These are phyloP conservation scores for Channa maculata DNA, from an alignment of 2,113 vertebrate species.

Conservation along the genomic window DNA sequence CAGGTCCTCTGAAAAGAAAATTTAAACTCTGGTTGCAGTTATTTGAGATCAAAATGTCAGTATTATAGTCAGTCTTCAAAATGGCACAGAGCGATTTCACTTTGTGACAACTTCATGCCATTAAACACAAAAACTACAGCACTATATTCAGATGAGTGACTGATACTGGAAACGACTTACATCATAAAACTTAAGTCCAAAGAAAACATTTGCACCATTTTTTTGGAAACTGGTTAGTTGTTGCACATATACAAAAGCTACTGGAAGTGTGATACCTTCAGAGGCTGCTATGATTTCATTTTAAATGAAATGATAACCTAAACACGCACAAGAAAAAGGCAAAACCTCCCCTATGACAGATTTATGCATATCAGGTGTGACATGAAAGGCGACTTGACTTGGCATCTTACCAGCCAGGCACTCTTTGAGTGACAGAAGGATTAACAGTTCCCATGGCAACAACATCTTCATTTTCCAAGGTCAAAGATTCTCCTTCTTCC, in stretches of 20 bases:
- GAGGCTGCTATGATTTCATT: constrained; percentile 11
- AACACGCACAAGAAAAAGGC: constrained; percentile 20
- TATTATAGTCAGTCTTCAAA: neutral
- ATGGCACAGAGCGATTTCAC: neutral
- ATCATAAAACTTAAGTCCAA: too few relatives aligned
- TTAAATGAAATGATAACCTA: constrained; percentile 46
- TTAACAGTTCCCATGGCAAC: constrained; percentile 96
- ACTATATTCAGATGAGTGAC: neutral
- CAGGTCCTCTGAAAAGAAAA: neutral
- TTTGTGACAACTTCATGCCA: neutral
- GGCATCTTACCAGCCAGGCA: constrained; percentile 89
- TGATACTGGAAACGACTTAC: too few relatives aligned
- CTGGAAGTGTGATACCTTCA: constrained; percentile 3
- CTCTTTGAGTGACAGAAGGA: constrained; percentile 91
- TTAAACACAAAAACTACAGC: neutral
- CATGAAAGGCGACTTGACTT: constrained; percentile 83
- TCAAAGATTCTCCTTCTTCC: constrained; percentile 87
- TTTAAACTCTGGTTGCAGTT: constrained; percentile 3
- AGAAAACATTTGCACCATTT: neutral
- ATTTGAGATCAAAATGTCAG: neutral
- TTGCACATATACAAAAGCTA: neutral
- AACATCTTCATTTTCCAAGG: constrained; percentile 93
- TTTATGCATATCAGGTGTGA: constrained; percentile 84
- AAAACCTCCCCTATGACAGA: constrained; percentile 50
- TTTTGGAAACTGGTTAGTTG: neutral